Conservation (phyloP, 2,888 invertebrate species). For the Diloba caeruleocephala region DNA sequence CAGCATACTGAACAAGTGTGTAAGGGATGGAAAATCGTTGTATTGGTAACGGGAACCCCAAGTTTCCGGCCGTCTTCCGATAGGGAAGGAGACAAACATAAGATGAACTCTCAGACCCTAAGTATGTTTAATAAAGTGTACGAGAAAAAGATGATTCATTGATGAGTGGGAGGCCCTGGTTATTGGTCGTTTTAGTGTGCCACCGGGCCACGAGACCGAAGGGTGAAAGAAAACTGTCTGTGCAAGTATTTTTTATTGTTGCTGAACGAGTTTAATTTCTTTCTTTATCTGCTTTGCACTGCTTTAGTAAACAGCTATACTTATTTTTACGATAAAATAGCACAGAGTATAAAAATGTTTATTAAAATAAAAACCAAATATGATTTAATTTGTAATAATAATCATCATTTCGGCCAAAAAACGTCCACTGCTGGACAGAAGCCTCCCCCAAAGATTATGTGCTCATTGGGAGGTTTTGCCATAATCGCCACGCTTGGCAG, state of each 20-base stretch:
- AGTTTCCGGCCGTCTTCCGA: slow-evolving; percentile 79
- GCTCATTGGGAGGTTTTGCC: too few relatives aligned
- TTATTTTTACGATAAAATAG: too few relatives aligned
- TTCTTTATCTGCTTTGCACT: slow-evolving; percentile 14
- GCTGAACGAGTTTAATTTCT: slow-evolving; percentile 44
- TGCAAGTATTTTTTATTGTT: slow-evolving; percentile 41
- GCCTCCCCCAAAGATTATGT: too few relatives aligned
- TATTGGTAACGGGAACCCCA: slow-evolving; percentile 75
- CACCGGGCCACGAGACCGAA: slow-evolving; percentile 71
- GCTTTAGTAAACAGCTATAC: slow-evolving; percentile 9
- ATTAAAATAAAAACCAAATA: too few relatives aligned
- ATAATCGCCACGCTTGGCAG: too few relatives aligned
- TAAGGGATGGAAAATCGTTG: slow-evolving; percentile 62
- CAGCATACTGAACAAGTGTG: slow-evolving; percentile 35
- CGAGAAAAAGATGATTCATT: slow-evolving; percentile 54
- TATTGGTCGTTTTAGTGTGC: slow-evolving; percentile 71
- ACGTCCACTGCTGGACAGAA: too few relatives aligned
- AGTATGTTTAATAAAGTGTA: slow-evolving; percentile 39
- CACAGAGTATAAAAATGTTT: too few relatives aligned
- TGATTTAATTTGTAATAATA: too few relatives aligned
- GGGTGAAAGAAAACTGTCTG: slow-evolving; percentile 59
- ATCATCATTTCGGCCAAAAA: too few relatives aligned
- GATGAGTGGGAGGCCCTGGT: slow-evolving; percentile 55
- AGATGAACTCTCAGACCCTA: slow-evolving; percentile 67
- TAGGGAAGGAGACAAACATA: slow-evolving; percentile 64